Evolutionary conservation across 1,140 invertebrate species (phyloP).

Genomic region (Neoseiulus cucumeris): DNA sequence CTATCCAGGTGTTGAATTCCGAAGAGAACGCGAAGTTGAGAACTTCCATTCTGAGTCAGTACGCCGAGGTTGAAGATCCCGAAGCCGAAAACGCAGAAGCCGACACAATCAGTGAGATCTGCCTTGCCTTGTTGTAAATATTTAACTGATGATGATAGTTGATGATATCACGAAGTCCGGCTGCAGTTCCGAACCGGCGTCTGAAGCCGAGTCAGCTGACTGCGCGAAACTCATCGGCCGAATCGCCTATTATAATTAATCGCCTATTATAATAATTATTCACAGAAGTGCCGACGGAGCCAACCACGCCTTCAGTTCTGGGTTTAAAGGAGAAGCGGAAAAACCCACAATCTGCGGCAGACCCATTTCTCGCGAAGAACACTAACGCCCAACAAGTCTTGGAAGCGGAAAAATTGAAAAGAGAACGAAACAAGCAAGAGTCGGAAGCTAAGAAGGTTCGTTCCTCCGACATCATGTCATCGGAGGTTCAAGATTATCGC

Average conservation of each 20-base stretch:
- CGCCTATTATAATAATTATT: too few relatives aligned
- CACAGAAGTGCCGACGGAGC: too few relatives aligned
- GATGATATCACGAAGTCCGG: too few relatives aligned
- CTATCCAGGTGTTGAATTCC: too few relatives aligned
- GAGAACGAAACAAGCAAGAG: neutral
- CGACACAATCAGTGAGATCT: neutral
- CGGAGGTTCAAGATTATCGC: too few relatives aligned
- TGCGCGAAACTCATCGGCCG: too few relatives aligned
- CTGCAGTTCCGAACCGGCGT: too few relatives aligned
- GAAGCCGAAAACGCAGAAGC: neutral
- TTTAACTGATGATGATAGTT: too few relatives aligned
- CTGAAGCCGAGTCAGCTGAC: too few relatives aligned
- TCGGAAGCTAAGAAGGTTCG: neutral
- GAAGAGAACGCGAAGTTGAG: neutral
- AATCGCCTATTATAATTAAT: too few relatives aligned
- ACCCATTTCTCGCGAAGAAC: neutral
- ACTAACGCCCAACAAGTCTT: neutral
- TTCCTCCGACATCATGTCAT: too few relatives aligned
- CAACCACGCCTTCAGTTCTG: too few relatives aligned
- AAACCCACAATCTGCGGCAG: neutral
- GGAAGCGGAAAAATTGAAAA: neutral
- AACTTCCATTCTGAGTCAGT: neutral
- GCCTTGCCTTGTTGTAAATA: slow-evolving; percentile 9
- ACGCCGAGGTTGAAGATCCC: neutral
- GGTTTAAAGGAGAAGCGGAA: neutral